Base-by-base conservation (phyloP, 2,888 invertebrate genomes). In the Lydus trimaculatus region DNA sequence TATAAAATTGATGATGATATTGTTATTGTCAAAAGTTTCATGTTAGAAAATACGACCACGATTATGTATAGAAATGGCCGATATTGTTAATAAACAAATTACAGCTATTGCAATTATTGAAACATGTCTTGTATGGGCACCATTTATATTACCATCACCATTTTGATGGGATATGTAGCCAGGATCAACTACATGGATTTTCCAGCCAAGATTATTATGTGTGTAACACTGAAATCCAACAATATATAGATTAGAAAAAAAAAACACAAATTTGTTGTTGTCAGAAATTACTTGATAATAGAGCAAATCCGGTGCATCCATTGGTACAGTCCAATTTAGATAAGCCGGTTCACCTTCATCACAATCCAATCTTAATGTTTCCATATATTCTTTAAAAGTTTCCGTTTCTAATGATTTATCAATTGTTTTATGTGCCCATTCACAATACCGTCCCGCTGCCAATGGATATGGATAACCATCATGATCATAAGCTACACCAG, bases 171-270 rank as follows among this genome's bases (percentile, higher is more conserved):
- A 83, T 67, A 83, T 84, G 74, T 84, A 85, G 9, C 92, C 93
- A 0, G 91, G 90, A 79, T 95, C 91, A 13, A 95, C 91, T 2
- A 97, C 93, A 84, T 94, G 91, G 77, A 97, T 96, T 84, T 95
- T 97, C 96, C 96, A 97, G 61, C 97, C 97, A 31, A 97, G 87
- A 84, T 95, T 94, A 75, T 91, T 93, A 87, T 97, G 96, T n/a
- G 93, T 92, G 86, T 94, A 97, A 85, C 96, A 97, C 97, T 97
- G 87, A 17, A 87, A 74, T 56, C 8, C 28, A 28, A 4, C 28
- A 28, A 28, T 28, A 28, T 28, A n/a, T n/a, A n/a, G n/a, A n/a
- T n/a, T n/a, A n/a, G n/a, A n/a, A n/a, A n/a, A n/a, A n/a, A n/a
- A n/a, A n/a, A n/a, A n/a, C n/a, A n/a, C n/a, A n/a, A n/a, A n/a